Base-by-base conservation (phyloP, 2,113 vertebrate genomes). In the Atlantisia rogersi region DNA sequence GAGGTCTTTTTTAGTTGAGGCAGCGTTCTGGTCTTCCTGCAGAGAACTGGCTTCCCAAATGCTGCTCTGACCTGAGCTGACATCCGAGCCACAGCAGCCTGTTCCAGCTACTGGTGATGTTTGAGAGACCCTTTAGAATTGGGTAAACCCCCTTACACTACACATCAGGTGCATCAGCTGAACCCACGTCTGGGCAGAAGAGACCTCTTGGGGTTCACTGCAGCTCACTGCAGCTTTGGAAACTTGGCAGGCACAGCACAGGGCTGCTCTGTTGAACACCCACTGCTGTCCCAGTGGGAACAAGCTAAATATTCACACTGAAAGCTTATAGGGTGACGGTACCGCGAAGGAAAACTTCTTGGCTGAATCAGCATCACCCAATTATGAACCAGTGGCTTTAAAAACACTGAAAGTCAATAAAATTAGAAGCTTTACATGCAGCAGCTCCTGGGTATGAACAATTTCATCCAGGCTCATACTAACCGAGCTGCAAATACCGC, bases 401-500 rank as follows among this genome's bases (percentile, higher is more conserved):
- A 74, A 92, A 92, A 81, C 6, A 4, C 59, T 60, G 52, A 8
- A 69, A 90, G 58, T 35, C 85, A 77, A 60, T 60, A 35, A 35
- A 78, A 91, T 80, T 60, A 62, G 60, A 83, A 71, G 92, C 64
- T 93, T 86, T 83, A 60, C 35, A 40, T 12, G 55, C 58, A 90
- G 32, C 42, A 82, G 69, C 69, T 91, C 46, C 70, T 35, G 64
- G n/a, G 26, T 32, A 86, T 13, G 73, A 93, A 70, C 48, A 90
- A 9, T 53, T 76, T 67, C 42, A 68, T 31, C 44, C 52, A 60
- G 21, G 46, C 35, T 95, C 32, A 13, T 8, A 6, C 53, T 44
- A 60, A 35, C 16, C 39, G 42, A 79, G 56, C 91, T 97, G 93
- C 96, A 96, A 93, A 89, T 92, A 94, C 97, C 67, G 97, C 97